These are phyloP conservation scores for Cyclophora punctaria DNA, from an alignment of 2,888 invertebrate genomes.

Conservation along the genomic window DNA sequence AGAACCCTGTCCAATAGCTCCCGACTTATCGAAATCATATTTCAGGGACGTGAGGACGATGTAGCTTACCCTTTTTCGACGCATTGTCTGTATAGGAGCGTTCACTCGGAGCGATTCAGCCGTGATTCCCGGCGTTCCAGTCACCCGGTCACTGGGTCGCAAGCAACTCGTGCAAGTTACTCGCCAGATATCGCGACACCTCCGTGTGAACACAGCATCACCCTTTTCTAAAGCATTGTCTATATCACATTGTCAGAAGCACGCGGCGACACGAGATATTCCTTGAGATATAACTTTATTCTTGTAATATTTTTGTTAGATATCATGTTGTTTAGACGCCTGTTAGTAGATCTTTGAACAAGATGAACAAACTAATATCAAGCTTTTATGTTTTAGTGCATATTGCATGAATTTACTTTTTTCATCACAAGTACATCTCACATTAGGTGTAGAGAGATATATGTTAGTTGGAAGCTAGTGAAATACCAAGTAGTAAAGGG, in stretches of 20 bases:
- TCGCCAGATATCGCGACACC: slow-evolving; percentile 16
- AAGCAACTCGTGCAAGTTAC: slow-evolving; percentile 17
- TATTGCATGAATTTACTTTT: too few relatives aligned
- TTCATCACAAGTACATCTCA: too few relatives aligned
- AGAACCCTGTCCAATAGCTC: slow-evolving; percentile 62
- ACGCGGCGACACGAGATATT: slow-evolving; percentile 69
- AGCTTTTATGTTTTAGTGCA: too few relatives aligned
- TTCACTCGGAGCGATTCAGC: slow-evolving; percentile 27
- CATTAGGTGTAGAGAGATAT: too few relatives aligned
- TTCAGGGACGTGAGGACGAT: slow-evolving; percentile 67
- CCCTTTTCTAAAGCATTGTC: slow-evolving; percentile 68
- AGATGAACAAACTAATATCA: too few relatives aligned
- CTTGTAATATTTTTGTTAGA: slow-evolving; percentile 57
- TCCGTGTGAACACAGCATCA: slow-evolving; percentile 47
- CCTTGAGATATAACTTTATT: slow-evolving; percentile 65
- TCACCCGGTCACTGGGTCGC: slow-evolving; percentile 14
- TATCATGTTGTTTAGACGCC: slow-evolving; percentile 18
- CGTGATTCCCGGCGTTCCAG: slow-evolving; percentile 14
- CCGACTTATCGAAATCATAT: slow-evolving; percentile 73
- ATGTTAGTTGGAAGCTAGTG: too few relatives aligned
- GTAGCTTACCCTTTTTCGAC: slow-evolving; percentile 62
- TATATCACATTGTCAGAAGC: slow-evolving; percentile 71
- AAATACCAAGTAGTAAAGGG: not conserved
- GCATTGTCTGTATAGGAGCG: slow-evolving; percentile 54
- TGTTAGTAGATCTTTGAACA: slow-evolving; percentile 1